Conservation (phyloP, 2,888 invertebrate species). For the Drosophila mayaguana region DNA sequence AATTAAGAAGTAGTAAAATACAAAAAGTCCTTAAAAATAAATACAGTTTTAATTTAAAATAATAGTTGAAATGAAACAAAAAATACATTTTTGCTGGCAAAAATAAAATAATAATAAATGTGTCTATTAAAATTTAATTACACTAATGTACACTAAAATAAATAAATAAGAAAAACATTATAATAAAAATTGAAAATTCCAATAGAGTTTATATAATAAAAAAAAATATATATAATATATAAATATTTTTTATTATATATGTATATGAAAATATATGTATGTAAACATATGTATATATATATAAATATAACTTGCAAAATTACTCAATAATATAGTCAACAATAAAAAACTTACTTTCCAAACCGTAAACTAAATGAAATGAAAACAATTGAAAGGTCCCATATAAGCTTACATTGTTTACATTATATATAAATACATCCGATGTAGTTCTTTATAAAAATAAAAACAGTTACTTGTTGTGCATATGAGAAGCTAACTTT, state of each 20-base stretch:
- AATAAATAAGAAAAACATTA: not conserved
- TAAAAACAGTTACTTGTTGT: not conserved
- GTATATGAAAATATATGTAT: too few species aligned
- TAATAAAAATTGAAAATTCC: not conserved
- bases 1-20: not conserved
- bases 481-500: slow-evolving; percentile 7
- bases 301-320: not conserved
- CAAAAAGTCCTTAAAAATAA: not conserved
- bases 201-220: not conserved
- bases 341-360: not conserved
- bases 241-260: too few species aligned
- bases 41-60: too few species aligned
- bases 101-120: not conserved
- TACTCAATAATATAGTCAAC: not conserved
- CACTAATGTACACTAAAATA: too few species aligned
- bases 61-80: not conserved
- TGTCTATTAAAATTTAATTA: too few species aligned
- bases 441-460: not conserved
- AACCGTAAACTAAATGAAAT: not conserved
- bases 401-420: not conserved
- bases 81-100: not conserved
- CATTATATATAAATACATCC: not conserved
- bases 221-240: not conserved
- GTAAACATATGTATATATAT: not conserved
- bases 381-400: not conserved